A percentile compares a stretch with the other conserved stretches of the same genome.
phyloP scores from a whole-genome alignment of 2,113 vertebrate species.

The Hydropotes inermis region DNA sequence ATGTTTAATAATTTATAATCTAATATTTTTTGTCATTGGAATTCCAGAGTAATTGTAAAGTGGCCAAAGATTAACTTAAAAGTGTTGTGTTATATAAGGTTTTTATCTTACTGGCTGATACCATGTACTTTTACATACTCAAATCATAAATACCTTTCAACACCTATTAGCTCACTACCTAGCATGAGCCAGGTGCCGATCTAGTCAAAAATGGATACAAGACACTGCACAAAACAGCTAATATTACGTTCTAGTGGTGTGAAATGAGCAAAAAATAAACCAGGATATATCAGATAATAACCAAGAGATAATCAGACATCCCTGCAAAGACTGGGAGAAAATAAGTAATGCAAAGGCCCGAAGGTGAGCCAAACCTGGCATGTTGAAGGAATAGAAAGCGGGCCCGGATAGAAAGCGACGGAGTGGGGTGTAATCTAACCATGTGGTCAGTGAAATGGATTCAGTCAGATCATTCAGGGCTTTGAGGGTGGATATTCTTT shows the following conservation, averaged over 20 bases:
- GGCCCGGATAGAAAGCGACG: fast-evolving
- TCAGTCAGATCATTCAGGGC: background rate
- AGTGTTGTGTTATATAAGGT: background rate
- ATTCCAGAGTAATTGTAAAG: background rate
- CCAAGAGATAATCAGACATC: background rate
- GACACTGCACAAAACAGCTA: background rate
- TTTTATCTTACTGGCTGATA: background rate
- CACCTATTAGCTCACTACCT: background rate
- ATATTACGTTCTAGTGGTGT: background rate
- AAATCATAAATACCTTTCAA: background rate
- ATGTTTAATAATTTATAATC: background rate
- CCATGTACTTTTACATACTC: background rate
- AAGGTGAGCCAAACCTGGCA: background rate
- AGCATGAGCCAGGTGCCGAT: background rate
- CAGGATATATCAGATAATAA: background rate
- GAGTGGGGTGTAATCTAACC: background rate
- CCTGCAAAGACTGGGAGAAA: background rate
- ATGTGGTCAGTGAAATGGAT: background rate
- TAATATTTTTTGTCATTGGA: background rate
- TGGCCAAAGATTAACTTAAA: background rate
- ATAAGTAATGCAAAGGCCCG: background rate
- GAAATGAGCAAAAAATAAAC: background rate
- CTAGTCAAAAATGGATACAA: background rate
- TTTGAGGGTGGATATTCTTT: background rate
- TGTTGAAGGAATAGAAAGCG: background rate